Percentiles rank a stretch among this genome's conserved stretches.
Conservation (phyloP, 1,140 invertebrate genomes). For the Akabosia matsudoensis region DNA sequence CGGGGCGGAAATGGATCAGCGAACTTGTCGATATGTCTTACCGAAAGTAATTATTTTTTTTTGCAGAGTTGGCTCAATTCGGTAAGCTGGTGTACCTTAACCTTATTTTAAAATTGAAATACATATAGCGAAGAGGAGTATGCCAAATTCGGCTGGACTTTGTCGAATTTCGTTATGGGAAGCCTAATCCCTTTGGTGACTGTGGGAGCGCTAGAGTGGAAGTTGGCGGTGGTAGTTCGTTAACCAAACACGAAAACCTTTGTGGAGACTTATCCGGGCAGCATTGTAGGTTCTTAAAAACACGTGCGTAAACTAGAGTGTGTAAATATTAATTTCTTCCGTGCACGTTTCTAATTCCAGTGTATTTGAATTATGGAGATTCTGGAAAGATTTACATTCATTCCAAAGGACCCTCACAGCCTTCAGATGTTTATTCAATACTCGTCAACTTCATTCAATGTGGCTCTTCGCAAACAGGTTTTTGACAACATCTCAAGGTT, state of each 20-base stretch:
- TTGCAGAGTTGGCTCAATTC: neutral
- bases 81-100: neutral
- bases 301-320: no score
- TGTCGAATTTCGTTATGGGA: conserved; percentile 4
- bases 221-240: conserved; percentile 16
- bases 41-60: conserved; percentile 8
- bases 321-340: no score
- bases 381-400: conserved; percentile 26
- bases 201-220: conserved; percentile 14
- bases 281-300: conserved; percentile 27
- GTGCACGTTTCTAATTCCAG: no score
- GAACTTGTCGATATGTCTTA: conserved; percentile 26
- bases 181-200: conserved; percentile 1
- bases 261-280: conserved; percentile 28
- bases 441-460: conserved; percentile 16
- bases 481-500: neutral
- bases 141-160: conserved; percentile 33
- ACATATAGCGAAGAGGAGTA: neutral
- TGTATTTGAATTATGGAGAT: conserved; percentile 27
- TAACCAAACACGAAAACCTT: neutral
- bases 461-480: conserved; percentile 24
- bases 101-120: conserved; percentile 11
- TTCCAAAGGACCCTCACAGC: neutral
- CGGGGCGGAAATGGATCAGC: neutral
- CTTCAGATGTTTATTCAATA: conserved; percentile 16